Conservation (phyloP, 2,113 vertebrate genomes). For the Lycaon pictus region DNA sequence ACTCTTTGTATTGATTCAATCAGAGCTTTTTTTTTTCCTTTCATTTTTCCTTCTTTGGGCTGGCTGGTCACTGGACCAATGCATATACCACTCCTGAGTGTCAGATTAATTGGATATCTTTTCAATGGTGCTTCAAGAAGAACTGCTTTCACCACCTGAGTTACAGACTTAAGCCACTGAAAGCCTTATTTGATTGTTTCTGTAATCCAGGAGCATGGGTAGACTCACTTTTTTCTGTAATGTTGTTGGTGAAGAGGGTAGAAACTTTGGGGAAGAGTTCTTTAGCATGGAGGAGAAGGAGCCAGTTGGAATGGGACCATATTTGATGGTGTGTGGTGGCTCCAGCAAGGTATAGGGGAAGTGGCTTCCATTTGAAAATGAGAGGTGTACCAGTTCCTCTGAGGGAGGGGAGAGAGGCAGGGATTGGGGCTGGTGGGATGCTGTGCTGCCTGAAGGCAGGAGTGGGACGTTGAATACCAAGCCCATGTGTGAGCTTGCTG, state of each 20-base stretch:
- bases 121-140: background rate
- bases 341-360: accelerated
- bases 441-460: accelerated
- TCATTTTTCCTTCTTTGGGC: background rate
- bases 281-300: background rate
- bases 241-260: background rate
- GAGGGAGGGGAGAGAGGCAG: background rate
- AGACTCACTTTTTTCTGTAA: background rate
- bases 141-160: background rate
- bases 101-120: background rate
- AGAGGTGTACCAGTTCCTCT: accelerated
- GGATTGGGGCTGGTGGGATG: accelerated
- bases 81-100: background rate
- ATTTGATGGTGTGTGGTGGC: background rate
- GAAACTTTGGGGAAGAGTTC: background rate
- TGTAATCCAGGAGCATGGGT: background rate
- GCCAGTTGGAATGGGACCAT: background rate
- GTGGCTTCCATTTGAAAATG: too few species aligned
- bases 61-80: background rate
- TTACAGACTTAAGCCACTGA: background rate
- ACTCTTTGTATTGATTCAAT: too few species aligned
- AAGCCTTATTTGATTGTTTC: background rate
- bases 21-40: background rate
- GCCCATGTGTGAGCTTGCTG: accelerated
- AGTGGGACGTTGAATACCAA: accelerated